Percentiles rank a stretch among this genome's conserved stretches.
Conservation (phyloP, 2,113 vertebrate genomes). For the Pachypanchax playfairii region DNA sequence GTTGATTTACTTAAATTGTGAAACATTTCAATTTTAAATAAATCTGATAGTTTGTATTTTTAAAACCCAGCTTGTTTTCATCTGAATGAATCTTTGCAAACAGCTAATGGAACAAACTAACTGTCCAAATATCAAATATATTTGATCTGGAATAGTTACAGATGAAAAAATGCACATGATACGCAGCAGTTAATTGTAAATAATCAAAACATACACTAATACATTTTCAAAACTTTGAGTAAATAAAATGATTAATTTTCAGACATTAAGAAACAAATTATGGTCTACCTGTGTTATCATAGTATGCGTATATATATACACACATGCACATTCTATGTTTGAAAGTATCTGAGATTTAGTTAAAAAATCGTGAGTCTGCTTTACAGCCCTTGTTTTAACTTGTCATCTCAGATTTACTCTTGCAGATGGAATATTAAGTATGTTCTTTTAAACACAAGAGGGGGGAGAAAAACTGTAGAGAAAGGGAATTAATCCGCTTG, state of each 20-base stretch:
- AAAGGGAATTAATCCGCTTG: constrained; percentile 66
- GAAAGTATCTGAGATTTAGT: constrained; percentile 19
- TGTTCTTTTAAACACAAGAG: constrained; percentile 60
- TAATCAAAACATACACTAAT: too few species aligned
- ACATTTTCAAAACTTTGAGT: too few species aligned
- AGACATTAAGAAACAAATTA: too few species aligned
- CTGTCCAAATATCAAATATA: not conserved
- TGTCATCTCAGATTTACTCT: constrained; percentile 62
- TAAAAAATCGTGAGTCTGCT: constrained; percentile 16
- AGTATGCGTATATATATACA: not conserved
- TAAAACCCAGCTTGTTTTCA: not conserved
- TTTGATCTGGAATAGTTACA: too few species aligned
- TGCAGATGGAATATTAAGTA: constrained; percentile 71
- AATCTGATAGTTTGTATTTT: not conserved
- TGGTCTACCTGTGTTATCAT: too few species aligned
- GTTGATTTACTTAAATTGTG: too few species aligned
- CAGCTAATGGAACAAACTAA: not conserved
- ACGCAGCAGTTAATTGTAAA: too few species aligned
- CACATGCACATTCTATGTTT: not conserved
- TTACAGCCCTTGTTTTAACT: constrained; percentile 55
- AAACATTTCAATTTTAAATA: too few species aligned
- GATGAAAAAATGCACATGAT: too few species aligned
- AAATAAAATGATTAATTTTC: too few species aligned
- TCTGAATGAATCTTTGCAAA: not conserved
- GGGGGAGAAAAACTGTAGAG: constrained; percentile 22